These are phyloP conservation scores for Diplazon laetatorius DNA, from an alignment of 2,888 invertebrate genomes.

Conservation along the genomic window DNA sequence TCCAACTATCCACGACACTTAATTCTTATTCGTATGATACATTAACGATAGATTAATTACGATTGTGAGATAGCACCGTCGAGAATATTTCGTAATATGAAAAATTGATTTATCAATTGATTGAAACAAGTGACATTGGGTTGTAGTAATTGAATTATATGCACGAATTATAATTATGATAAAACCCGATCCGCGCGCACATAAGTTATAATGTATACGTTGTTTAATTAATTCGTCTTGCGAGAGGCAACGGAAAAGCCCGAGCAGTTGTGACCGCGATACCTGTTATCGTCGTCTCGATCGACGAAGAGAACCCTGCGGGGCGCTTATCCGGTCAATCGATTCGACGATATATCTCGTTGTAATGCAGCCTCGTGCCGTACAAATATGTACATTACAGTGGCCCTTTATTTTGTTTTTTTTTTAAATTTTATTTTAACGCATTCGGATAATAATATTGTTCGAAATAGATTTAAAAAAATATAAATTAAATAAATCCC, in stretches of 20 bases:
- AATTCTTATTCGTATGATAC: conserved; percentile 12
- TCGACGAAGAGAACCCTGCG: conserved; percentile 23
- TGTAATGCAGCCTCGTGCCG: conserved; percentile 29
- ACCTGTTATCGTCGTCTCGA: conserved; percentile 45
- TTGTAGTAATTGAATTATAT: conserved; percentile 40
- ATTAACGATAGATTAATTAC: conserved; percentile 21
- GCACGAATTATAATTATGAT: conserved; percentile 38
- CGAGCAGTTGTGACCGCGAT: conserved; percentile 51
- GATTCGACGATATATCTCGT: conserved; percentile 50
- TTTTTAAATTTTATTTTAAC: no score
- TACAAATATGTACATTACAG: no score
- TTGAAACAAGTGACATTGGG: conserved; percentile 24
- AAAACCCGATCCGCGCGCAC: conserved; percentile 4
- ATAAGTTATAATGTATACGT: conserved; percentile 31
- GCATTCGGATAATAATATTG: no score
- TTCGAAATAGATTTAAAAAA: no score
- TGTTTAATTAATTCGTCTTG: conserved; percentile 32
- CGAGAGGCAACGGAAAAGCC: conserved; percentile 43
- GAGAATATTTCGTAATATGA: conserved; percentile 18
- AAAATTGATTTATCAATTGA: conserved; percentile 14
- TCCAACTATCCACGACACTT: conserved; percentile 22
- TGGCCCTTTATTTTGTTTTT: no score
- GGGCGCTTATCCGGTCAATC: conserved; percentile 24
- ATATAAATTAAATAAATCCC: no score
- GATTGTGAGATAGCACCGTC: conserved; percentile 23